These are phyloP conservation scores for Drosophila kuntzei DNA, from an alignment of 2,888 invertebrate genomes.

Conservation along the genomic window DNA sequence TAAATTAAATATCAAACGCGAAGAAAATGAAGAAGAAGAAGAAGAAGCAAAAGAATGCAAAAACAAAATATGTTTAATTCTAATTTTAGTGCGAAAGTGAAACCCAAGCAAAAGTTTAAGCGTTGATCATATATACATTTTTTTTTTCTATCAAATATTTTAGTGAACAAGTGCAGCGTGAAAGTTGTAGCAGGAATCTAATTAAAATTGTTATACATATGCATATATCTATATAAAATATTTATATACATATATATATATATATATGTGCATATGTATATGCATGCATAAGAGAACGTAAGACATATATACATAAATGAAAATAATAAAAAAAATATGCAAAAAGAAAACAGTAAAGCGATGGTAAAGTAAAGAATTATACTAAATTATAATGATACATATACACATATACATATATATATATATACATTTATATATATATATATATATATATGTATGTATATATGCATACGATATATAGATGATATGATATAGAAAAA, in stretches of 20 bases:
- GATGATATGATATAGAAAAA: constrained; percentile 74
- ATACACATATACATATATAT: constrained; percentile 36
- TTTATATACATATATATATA: constrained; percentile 50
- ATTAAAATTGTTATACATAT: constrained; percentile 50
- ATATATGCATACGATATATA: constrained; percentile 63
- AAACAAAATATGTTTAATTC: constrained; percentile 46
- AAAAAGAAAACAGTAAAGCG: constrained; percentile 40
- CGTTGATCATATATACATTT: constrained; percentile 56
- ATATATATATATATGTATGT: constrained; percentile 46
- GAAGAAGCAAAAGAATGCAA: constrained; percentile 27
- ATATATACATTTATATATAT: constrained; percentile 55
- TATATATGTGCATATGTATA: constrained; percentile 41
- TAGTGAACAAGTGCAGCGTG: constrained; percentile 65
- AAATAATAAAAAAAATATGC: constrained; percentile 39
- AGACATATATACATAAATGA: constrained; percentile 42
- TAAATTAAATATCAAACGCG: constrained; percentile 20
- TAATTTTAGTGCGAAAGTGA: constrained; percentile 50
- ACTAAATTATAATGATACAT: constrained; percentile 63
- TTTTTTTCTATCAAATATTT: constrained; percentile 71
- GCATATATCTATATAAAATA: constrained; percentile 39
- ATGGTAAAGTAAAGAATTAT: constrained; percentile 58
- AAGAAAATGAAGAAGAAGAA: constrained; percentile 2
- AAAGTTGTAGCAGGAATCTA: constrained; percentile 77
- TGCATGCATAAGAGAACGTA: constrained; percentile 37
- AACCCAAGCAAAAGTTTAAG: constrained; percentile 52